Evolutionary conservation across 2,113 vertebrate species (phyloP), one percentile per base, ranked within the genome.

Genomic region (Salvelinus namaycush): DNA sequence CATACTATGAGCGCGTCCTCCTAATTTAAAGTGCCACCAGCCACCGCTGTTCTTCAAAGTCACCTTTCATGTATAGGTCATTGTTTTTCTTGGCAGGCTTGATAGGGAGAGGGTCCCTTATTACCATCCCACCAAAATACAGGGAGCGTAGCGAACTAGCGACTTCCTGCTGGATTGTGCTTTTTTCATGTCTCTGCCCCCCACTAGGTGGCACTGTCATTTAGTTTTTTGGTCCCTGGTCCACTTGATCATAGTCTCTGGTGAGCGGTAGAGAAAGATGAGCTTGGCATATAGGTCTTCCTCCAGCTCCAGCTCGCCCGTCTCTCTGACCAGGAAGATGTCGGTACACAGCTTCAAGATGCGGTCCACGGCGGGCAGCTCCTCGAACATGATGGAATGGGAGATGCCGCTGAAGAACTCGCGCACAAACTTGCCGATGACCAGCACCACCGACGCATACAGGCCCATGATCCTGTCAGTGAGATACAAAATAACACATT

Each of bases 321-420:
- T 97, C 90, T 98, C 96, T 80, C 97, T 90, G 39, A 97, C 97
- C 83, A 98, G 91, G 92, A 98, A 97, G 91, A 98, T 96, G 90
- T 98, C 97, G 1, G 96, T 98, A 85, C 97, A 98, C 70, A 98
- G 79, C 70, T 93, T 93, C 72, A 92, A 89, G 85, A 92, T 91
- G 34, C 92, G 89, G 82, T 93, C 89, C 13, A 97, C 97, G 0
- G 96, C 95, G 1, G 96, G 97, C 3, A 97, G 94, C 83, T 98
- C 97, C 82, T 98, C 97, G 74, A 97, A 98, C 97, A 98, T 97
- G 84, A 98, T 97, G 81, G 95, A 95, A 87, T 97, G 97, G 51
- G 96, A 97, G 82, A 98, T 97, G 1, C 96, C 97, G 3, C 97
- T 98, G 93, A 98, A 98, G 90, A 98, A 98, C 76, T 97, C 97